Evolutionary conservation across 2,888 invertebrate genomes (phyloP).

Genomic region (Epirrita christyi): DNA sequence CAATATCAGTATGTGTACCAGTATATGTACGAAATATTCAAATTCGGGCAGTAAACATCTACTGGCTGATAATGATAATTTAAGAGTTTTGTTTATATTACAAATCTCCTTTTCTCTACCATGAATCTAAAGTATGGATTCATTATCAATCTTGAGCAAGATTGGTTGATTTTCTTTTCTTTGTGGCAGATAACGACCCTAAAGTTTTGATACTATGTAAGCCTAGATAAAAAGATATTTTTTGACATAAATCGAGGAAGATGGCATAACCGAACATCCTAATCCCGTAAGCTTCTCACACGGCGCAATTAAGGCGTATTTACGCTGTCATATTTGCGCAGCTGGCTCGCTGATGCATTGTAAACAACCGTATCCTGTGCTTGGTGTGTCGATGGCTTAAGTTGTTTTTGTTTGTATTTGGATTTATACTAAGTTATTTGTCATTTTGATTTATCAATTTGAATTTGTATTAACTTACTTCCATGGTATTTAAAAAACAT

Average conservation of each 20-base stretch:
- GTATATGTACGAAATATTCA: no score
- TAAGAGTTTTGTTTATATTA: no score
- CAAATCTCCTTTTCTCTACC: no score
- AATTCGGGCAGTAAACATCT: no score
- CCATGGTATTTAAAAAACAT: no score
- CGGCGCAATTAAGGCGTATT: conserved; percentile 51
- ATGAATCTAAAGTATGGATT: not conserved
- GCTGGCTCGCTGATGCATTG: conserved; percentile 56
- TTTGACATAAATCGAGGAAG: conserved; percentile 13
- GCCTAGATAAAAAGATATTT: not conserved
- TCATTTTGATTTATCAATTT: no score
- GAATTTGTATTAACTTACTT: no score
- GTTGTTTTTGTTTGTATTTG: not conserved
- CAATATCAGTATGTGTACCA: no score
- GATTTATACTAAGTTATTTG: not conserved
- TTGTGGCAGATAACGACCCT: not conserved
- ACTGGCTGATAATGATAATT: no score
- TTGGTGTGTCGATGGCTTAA: conserved; percentile 43
- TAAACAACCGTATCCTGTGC: conserved; percentile 52
- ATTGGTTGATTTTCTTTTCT: no score
- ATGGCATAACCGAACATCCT: conserved; percentile 23
- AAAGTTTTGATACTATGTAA: not conserved
- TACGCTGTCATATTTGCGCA: conserved; percentile 57
- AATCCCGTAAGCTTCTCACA: conserved; percentile 43
- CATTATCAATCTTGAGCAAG: no score